Evolutionary conservation across 64 coral and sea anemone species (phyloP).

Genomic region (Hydrozoanthus tunicans): DNA sequence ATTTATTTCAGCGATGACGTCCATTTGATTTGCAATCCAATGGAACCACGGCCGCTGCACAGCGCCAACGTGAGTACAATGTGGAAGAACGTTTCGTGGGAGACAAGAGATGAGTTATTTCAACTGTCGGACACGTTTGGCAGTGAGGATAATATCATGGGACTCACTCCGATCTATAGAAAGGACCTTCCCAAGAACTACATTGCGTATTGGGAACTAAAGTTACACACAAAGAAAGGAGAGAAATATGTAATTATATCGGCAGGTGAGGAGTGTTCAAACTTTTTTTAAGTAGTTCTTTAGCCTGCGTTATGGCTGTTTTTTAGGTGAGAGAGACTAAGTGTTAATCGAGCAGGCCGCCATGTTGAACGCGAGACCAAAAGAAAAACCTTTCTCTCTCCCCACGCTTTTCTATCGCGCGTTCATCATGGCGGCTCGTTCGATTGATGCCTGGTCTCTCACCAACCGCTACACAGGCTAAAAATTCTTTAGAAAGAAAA

Average conservation of each 20-base stretch:
- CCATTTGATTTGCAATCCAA: background rate
- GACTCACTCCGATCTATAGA: conserved; percentile 78
- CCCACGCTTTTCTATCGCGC: too few relatives aligned
- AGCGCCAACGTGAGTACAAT: conserved; percentile 8
- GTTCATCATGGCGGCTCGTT: too few relatives aligned
- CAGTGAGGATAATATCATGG: conserved; percentile 63
- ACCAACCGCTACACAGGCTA: too few relatives aligned
- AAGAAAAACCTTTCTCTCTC: too few relatives aligned
- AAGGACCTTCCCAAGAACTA: conserved; percentile 81
- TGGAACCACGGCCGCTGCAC: background rate
- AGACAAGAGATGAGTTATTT: conserved; percentile 76
- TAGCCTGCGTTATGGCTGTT: background rate
- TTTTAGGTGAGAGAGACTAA: too few relatives aligned
- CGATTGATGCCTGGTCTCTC: too few relatives aligned
- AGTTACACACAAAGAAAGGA: conserved; percentile 67
- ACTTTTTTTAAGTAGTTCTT: background rate
- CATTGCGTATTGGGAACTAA: conserved; percentile 90
- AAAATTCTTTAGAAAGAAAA: too few relatives aligned
- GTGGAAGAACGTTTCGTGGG: conserved; percentile 72
- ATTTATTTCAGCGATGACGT: conserved; percentile 2
- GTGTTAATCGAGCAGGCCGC: too few relatives aligned
- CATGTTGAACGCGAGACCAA: too few relatives aligned
- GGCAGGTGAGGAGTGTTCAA: conserved; percentile 51
- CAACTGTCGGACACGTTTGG: conserved; percentile 73
- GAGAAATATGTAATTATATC: conserved; percentile 94